These are phyloP conservation scores for Leptothorax acervorum DNA, from an alignment of 2,888 invertebrate genomes.

Conservation along the genomic window DNA sequence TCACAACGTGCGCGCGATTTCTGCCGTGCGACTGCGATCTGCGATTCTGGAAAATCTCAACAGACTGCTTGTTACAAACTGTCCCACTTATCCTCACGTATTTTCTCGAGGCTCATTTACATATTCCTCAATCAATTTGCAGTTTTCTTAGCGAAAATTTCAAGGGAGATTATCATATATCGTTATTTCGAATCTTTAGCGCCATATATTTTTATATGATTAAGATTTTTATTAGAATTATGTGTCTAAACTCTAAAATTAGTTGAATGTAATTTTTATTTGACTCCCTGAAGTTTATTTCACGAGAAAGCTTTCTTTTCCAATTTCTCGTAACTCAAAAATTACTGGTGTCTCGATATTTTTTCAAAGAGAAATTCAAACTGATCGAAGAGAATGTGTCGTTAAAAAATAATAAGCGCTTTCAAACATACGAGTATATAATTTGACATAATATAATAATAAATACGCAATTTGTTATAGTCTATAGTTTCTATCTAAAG, in stretches of 20 bases:
- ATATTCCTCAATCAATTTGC: background rate
- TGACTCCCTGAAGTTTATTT: background rate
- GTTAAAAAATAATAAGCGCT: background rate
- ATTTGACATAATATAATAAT: background rate
- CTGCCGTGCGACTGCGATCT: background rate
- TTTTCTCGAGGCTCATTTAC: background rate
- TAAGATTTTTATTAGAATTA: background rate
- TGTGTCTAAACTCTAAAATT: background rate
- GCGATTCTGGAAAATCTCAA: background rate
- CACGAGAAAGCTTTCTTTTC: background rate
- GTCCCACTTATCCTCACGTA: background rate
- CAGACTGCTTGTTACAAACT: background rate
- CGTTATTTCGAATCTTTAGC: background rate
- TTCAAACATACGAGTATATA: background rate
- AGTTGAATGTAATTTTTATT: background rate
- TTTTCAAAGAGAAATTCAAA: background rate
- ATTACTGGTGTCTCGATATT: background rate
- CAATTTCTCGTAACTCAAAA: background rate
- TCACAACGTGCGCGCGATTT: slow-evolving; percentile 2
- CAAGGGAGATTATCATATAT: background rate
- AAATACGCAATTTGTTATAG: background rate
- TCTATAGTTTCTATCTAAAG: background rate
- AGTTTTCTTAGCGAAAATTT: background rate
- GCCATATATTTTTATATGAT: background rate
- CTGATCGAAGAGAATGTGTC: background rate